Evolutionary conservation across 2,797 vertebrate species (phyloP).

Genomic region (Eospalax fontanierii): DNA sequence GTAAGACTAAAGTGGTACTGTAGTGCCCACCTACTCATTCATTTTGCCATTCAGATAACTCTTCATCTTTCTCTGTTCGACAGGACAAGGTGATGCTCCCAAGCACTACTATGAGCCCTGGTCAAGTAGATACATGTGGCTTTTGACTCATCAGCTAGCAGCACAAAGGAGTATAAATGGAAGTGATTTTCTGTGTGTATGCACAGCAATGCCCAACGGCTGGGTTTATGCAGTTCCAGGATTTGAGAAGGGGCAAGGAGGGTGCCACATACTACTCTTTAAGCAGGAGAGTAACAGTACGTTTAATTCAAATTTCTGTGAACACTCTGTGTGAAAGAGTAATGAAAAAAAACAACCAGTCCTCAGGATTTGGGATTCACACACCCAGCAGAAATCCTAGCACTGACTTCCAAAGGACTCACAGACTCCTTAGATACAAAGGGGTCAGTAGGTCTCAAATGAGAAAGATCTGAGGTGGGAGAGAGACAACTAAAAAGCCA

Average conservation of each 20-base stretch:
- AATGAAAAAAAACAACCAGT: background rate
- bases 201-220: background rate
- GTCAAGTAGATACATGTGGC: too few species aligned
- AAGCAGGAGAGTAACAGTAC: background rate
- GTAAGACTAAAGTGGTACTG: background rate
- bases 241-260: rapidly evolving
- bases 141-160: background rate
- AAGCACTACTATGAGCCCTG: background rate
- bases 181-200: background rate
- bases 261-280: too few species aligned
- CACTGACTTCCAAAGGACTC: conserved; percentile 19
- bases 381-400: background rate
- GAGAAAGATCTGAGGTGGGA: background rate
- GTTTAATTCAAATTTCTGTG: background rate
- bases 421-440: background rate
- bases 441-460: background rate
- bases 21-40: background rate
- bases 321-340: background rate
- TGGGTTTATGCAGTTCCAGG: background rate
- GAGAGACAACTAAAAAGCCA: background rate
- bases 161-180: background rate
- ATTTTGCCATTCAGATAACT: background rate
- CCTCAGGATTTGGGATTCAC: background rate
- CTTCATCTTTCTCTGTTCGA: background rate
- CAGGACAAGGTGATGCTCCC: background rate